phyloP scores from a whole-genome alignment of 92 coral and sea anemone genomes.

The Umimayanthus chanpuru region DNA sequence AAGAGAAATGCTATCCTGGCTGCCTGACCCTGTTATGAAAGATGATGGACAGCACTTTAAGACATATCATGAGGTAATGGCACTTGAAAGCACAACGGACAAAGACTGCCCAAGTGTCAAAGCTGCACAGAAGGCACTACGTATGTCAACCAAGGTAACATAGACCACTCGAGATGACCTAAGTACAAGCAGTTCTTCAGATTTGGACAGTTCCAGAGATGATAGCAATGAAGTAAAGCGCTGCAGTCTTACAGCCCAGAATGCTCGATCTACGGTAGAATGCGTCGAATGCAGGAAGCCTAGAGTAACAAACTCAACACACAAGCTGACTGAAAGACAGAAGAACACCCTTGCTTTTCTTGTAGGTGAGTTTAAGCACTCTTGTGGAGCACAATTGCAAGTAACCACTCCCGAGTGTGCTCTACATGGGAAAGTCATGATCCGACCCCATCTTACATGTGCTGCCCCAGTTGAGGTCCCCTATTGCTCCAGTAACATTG shows the following conservation, averaged over 20 bases:
- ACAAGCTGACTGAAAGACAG: neutral
- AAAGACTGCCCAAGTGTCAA: neutral
- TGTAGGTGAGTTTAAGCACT: too few relatives aligned
- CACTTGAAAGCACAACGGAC: constrained; percentile 5
- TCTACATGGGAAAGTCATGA: neutral
- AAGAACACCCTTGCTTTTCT: too few relatives aligned
- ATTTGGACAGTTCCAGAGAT: neutral
- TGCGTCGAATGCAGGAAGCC: constrained; percentile 47
- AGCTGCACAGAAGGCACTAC: neutral
- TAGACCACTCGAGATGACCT: neutral
- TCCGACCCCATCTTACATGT: neutral
- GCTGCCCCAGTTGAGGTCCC: neutral
- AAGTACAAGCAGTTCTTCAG: neutral
- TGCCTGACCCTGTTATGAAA: constrained; percentile 5
- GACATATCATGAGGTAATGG: neutral
- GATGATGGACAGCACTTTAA: constrained; percentile 14
- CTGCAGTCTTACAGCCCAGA: constrained; percentile 38
- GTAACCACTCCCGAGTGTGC: neutral
- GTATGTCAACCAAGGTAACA: neutral
- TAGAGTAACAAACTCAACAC: neutral
- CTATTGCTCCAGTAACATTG: neutral
- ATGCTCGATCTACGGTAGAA: constrained; percentile 38
- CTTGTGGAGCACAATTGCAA: too few relatives aligned
- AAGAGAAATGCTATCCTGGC: constrained; percentile 50
- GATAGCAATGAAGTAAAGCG: neutral